A percentile compares a stretch with the other conserved stretches of the same genome.
Conservation (phyloP, 2,888 invertebrate species). For the Pachymerium ferrugineum region DNA sequence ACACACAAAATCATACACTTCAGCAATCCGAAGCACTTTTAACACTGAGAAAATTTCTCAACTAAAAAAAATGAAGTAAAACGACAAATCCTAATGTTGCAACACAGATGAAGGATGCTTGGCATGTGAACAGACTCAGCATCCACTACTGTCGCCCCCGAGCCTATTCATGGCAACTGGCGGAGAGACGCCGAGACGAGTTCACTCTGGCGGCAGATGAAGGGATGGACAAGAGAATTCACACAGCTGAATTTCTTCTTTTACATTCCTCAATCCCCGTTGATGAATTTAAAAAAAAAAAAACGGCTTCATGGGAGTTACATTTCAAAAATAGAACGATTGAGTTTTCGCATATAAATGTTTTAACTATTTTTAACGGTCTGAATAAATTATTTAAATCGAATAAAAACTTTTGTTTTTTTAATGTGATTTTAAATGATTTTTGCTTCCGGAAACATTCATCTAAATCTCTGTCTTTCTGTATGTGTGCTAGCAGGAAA, state of each 20-base stretch:
- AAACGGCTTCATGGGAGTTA: not conserved
- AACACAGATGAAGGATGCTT: slow-evolving; percentile 5
- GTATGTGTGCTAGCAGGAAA: too few relatives aligned
- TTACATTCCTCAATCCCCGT: not conserved
- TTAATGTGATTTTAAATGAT: too few relatives aligned
- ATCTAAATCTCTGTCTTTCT: too few relatives aligned
- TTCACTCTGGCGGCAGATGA: slow-evolving; percentile 17
- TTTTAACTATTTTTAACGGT: too few relatives aligned
- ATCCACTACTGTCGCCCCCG: slow-evolving; percentile 10
- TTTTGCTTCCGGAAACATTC: too few relatives aligned
- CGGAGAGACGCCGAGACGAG: slow-evolving; percentile 13
- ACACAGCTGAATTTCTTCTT: slow-evolving; percentile 7
- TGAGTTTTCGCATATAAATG: too few relatives aligned
- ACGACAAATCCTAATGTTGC: not conserved
- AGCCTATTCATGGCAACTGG: slow-evolving; percentile 25
- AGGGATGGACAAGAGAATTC: not conserved
- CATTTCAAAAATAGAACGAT: too few relatives aligned
- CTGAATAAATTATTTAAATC: too few relatives aligned
- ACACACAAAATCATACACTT: not conserved
- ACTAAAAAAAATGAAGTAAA: not conserved
- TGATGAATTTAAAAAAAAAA: not conserved
- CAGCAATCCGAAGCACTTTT: not conserved
- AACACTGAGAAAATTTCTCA: not conserved
- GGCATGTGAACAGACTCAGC: slow-evolving; percentile 22
- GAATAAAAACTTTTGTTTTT: too few relatives aligned